phyloP scores from a whole-genome alignment of 2,888 invertebrate genomes.

The Molorchus minor region DNA sequence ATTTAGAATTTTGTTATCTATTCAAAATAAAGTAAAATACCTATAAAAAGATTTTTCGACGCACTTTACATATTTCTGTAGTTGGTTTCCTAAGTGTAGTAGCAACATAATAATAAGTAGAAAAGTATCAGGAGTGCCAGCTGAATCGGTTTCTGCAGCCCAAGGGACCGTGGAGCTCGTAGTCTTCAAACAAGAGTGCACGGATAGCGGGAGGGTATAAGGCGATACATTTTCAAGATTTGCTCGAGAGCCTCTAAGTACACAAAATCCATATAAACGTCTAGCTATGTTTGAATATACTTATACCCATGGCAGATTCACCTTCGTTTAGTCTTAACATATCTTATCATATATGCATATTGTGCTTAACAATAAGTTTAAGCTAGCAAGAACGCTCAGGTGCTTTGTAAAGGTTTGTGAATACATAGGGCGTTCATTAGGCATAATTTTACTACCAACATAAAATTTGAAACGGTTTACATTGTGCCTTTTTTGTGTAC shows the following conservation, averaged over 20 bases:
- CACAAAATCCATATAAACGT: conserved; percentile 58
- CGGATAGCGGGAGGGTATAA: conserved; percentile 46
- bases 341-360: conserved; percentile 36
- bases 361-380: too few species aligned
- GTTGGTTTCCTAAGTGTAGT: conserved; percentile 11
- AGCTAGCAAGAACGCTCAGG: too few species aligned
- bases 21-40: not conserved
- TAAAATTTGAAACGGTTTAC: too few species aligned
- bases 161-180: conserved; percentile 42
- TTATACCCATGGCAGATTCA: conserved; percentile 43
- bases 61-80: conserved; percentile 5
- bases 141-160: conserved; percentile 39
- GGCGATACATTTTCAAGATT: conserved; percentile 59
- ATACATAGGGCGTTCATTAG: too few species aligned
- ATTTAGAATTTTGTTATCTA: too few species aligned
- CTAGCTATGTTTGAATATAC: conserved; percentile 49
- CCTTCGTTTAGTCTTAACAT: conserved; percentile 35
- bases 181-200: conserved; percentile 45
- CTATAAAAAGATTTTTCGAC: too few species aligned
- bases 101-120: conserved; percentile 32
- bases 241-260: conserved; percentile 58
- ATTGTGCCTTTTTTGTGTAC: too few species aligned
- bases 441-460: too few species aligned
- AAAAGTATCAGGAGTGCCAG: conserved; percentile 35
- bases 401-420: too few species aligned